A percentile compares a stretch with the other conserved stretches of the same genome.
phyloP scores from a whole-genome alignment of 2,888 invertebrate species.

The Chrysolina americana region DNA sequence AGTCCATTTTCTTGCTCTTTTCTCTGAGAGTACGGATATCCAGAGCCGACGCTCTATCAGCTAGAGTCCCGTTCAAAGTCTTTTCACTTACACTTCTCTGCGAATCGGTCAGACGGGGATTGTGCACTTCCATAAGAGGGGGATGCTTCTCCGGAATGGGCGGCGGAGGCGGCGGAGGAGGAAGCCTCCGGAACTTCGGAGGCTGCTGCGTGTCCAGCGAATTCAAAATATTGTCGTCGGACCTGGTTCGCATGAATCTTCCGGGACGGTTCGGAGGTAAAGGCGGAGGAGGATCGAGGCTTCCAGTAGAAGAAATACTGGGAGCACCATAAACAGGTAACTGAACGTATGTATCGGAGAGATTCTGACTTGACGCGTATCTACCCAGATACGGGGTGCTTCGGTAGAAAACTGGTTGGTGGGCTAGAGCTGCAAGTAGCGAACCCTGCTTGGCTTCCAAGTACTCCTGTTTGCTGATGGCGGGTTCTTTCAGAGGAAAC shows the following conservation, averaged over 20 bases:
- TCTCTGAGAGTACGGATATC: constrained; percentile 89
- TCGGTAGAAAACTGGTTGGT: constrained; percentile 82
- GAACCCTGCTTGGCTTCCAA: constrained; percentile 90
- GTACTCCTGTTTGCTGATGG: constrained; percentile 92
- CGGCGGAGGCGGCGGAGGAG: constrained; percentile 66
- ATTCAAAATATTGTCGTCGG: constrained; percentile 87
- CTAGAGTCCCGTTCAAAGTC: constrained; percentile 40
- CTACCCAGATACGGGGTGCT: constrained; percentile 87
- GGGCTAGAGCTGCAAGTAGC: constrained; percentile 76
- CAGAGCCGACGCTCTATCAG: constrained; percentile 66
- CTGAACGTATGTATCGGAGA: constrained; percentile 83
- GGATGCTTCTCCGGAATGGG: constrained; percentile 64
- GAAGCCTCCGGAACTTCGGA: constrained; percentile 72
- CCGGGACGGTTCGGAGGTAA: constrained; percentile 75
- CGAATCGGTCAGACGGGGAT: constrained; percentile 39
- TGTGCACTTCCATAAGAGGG: constrained; percentile 46
- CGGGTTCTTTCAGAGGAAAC: constrained; percentile 91
- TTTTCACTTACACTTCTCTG: constrained; percentile 49
- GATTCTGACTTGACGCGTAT: constrained; percentile 86
- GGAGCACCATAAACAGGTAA: constrained; percentile 80
- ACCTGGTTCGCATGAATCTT: constrained; percentile 80
- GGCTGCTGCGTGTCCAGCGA: constrained; percentile 75
- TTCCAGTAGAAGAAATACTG: constrained; percentile 77
- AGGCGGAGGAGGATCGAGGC: constrained; percentile 78
- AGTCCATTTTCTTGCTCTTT: constrained; percentile 90